phyloP scores from a whole-genome alignment of 2,113 vertebrate genomes.

The Motacilla alba region DNA sequence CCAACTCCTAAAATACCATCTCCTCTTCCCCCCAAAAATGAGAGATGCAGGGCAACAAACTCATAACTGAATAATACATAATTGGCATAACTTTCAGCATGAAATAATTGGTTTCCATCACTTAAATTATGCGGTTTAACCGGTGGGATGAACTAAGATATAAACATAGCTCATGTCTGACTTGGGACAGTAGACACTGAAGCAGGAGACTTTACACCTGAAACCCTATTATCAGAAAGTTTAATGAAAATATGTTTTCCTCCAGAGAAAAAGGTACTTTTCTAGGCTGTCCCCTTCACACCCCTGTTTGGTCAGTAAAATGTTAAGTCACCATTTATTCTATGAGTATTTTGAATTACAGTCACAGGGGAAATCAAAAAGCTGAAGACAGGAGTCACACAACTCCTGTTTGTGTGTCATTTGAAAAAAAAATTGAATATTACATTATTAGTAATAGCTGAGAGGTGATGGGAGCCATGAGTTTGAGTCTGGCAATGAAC shows the following conservation, averaged over 20 bases:
- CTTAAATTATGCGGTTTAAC: not conserved
- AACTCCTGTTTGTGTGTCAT: not conserved
- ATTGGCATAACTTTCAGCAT: not conserved
- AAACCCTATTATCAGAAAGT: not conserved
- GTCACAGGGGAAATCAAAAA: not conserved
- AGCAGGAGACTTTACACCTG: not conserved
- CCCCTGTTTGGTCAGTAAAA: not conserved
- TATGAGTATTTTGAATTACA: not conserved
- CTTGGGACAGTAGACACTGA: fast-evolving
- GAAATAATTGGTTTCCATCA: not conserved
- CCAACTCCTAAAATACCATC: not conserved
- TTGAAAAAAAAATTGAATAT: not conserved
- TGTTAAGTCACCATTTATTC: not conserved
- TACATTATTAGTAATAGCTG: not conserved
- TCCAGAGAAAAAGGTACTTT: not conserved
- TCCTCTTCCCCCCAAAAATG: not conserved
- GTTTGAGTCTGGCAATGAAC: not conserved
- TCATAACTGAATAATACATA: not conserved
- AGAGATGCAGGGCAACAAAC: not conserved
- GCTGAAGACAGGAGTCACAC: not conserved
- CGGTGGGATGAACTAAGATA: not conserved
- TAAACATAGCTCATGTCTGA: not conserved
- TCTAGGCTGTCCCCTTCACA: not conserved
- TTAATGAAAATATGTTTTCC: not conserved
- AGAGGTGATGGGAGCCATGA: not conserved